Evolutionary conservation across 2,797 vertebrate genomes (phyloP).

Genomic region (Falco novaeseelandiae): DNA sequence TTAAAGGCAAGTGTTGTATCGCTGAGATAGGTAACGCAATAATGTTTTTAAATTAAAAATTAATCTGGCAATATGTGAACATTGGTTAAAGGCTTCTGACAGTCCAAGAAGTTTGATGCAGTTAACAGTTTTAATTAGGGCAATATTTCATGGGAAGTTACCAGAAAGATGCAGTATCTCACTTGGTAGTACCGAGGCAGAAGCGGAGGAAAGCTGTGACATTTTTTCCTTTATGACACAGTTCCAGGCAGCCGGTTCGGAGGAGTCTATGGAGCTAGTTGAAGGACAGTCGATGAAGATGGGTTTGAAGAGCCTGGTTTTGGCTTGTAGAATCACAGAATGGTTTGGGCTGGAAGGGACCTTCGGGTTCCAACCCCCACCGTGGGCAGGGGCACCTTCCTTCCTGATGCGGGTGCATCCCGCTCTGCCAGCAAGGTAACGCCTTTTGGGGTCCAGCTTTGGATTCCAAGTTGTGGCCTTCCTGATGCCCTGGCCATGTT

Average conservation of each 20-base stretch:
- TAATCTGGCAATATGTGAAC: not conserved
- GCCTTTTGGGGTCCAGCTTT: too few relatives aligned
- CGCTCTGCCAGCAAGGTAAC: too few relatives aligned
- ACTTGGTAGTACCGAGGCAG: not conserved
- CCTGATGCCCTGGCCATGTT: too few relatives aligned
- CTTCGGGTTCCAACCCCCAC: too few relatives aligned
- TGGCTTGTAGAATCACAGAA: not conserved
- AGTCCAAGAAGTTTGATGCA: not conserved
- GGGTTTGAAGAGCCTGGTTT: not conserved
- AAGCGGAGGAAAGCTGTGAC: not conserved
- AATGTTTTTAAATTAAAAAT: not conserved
- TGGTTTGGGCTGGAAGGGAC: too few relatives aligned
- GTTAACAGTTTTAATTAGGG: not conserved
- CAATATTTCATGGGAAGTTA: not conserved
- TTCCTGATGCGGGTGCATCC: not conserved
- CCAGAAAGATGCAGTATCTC: not conserved
- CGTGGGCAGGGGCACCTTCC: too few relatives aligned
- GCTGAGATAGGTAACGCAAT: not conserved
- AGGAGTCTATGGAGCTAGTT: rapidly evolving
- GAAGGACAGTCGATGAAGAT: rapidly evolving
- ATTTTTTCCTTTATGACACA: rapidly evolving
- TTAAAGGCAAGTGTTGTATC: not conserved
- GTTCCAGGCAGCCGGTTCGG: rapidly evolving
- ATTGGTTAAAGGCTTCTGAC: not conserved
- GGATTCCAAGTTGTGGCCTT: too few relatives aligned